phyloP scores from a whole-genome alignment of 2,113 vertebrate species.

The Otolemur garnettii region DNA sequence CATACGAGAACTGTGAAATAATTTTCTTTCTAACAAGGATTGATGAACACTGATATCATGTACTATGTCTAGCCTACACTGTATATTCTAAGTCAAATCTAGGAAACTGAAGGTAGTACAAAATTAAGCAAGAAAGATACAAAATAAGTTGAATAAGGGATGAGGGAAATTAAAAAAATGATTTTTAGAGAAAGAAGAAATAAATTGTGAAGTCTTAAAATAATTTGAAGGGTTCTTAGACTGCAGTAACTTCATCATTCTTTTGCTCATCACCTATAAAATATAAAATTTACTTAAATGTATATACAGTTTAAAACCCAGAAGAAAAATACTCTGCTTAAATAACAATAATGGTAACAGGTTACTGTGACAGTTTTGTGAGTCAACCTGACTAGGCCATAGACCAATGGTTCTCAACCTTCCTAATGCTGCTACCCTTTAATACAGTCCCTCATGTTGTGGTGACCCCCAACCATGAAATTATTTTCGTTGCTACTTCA shows the following conservation, averaged over 20 bases:
- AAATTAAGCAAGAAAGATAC: slow-evolving; percentile 31
- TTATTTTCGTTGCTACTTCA: too few relatives aligned
- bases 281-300: slow-evolving; percentile 30
- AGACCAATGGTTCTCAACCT: too few relatives aligned
- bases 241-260: neutral
- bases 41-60: neutral
- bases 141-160: neutral
- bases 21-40: slow-evolving; percentile 38
- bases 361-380: neutral
- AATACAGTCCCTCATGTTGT: too few relatives aligned
- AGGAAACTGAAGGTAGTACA: slow-evolving; percentile 8
- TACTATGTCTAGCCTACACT: neutral
- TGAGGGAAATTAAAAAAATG: neutral
- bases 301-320: neutral
- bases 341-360: neutral
- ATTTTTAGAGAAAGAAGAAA: neutral
- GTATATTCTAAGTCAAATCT: neutral
- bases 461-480: too few relatives aligned
- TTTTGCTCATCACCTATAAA: slow-evolving; percentile 19
- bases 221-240: neutral
- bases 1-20: slow-evolving; percentile 32
- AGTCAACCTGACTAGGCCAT: neutral
- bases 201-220: neutral
- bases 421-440: too few relatives aligned
- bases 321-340: slow-evolving; percentile 25